phyloP scores from a whole-genome alignment of 2,113 vertebrate species.

The Callionymus lyra region DNA sequence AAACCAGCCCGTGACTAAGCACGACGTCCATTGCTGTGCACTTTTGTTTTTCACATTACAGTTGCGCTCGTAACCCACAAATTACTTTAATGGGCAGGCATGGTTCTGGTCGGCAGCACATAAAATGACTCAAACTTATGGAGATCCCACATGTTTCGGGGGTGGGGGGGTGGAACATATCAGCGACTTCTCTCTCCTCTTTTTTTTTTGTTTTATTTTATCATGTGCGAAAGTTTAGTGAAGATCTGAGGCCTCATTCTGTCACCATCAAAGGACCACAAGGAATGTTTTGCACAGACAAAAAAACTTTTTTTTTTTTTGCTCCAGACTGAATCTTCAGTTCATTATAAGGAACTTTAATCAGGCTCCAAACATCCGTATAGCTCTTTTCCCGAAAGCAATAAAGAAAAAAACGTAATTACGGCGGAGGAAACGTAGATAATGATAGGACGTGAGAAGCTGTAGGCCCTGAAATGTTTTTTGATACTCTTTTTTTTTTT shows the following conservation, averaged over 20 bases:
- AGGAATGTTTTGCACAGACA: conserved; percentile 41
- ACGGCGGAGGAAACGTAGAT: conserved; percentile 61
- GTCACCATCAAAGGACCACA: conserved; percentile 40
- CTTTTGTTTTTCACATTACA: conserved; percentile 57
- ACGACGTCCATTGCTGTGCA: conserved; percentile 23
- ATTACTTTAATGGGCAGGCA: conserved; percentile 50
- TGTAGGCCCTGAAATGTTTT: conserved; percentile 55
- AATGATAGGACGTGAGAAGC: conserved; percentile 63
- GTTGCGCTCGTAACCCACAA: conserved; percentile 45
- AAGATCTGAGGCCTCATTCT: conserved; percentile 30
- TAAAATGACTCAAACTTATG: conserved; percentile 51
- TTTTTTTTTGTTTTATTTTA: conserved; percentile 25
- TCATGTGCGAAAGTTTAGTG: conserved; percentile 46
- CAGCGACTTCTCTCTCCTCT: conserved; percentile 3
- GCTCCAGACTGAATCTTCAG: conserved; percentile 37
- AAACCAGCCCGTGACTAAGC: conserved; percentile 30
- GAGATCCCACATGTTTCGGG: conserved; percentile 52
- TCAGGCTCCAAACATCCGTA: conserved; percentile 58
- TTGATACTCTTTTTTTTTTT: conserved; percentile 42
- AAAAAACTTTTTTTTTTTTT: conserved; percentile 24
- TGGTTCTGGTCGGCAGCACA: conserved; percentile 37
- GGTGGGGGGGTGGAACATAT: too few relatives aligned
- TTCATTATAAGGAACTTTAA: conserved; percentile 56
- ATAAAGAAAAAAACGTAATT: conserved; percentile 65
- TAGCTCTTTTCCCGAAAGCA: conserved; percentile 59